These are phyloP conservation scores for Schizothorax lantsangensis DNA, from an alignment of 2,797 vertebrate genomes.

Conservation along the genomic window DNA sequence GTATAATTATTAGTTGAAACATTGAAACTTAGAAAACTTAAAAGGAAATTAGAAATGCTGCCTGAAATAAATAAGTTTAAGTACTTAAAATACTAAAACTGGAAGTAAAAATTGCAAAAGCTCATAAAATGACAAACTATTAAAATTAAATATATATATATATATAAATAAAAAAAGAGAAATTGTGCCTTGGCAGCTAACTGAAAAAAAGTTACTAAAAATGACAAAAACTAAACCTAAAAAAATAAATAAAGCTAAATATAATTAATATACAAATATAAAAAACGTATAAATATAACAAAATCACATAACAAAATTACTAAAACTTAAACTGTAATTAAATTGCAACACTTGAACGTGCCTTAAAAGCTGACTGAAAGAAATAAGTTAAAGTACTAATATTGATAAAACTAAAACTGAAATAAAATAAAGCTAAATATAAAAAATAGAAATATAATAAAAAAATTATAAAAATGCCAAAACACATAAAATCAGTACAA, in stretches of 20 bases:
- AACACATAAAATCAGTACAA: neutral
- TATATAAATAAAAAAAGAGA: too few species aligned
- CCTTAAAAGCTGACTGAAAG: neutral
- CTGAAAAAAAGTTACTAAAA: neutral
- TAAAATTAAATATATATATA: neutral
- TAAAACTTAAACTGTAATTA: too few species aligned
- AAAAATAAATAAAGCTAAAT: neutral
- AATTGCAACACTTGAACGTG: neutral
- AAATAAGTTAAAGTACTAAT: neutral
- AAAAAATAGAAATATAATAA: neutral
- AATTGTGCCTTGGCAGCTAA: neutral
- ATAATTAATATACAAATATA: neutral
- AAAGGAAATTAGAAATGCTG: neutral
- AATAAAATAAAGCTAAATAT: neutral
- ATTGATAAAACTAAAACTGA: neutral
- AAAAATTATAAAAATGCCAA: neutral
- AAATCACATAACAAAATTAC: too few species aligned
- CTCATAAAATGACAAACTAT: neutral
- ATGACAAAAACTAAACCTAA: neutral
- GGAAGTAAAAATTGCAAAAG: neutral
- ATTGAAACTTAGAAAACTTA: neutral
- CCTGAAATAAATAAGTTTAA: neutral
- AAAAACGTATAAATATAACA: too few species aligned
- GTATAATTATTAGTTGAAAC: neutral
- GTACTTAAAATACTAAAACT: neutral